A percentile compares a stretch with the other conserved stretches of the same genome.
Conservation (phyloP, 1,140 invertebrate species). For the Lepidurus couesii region DNA sequence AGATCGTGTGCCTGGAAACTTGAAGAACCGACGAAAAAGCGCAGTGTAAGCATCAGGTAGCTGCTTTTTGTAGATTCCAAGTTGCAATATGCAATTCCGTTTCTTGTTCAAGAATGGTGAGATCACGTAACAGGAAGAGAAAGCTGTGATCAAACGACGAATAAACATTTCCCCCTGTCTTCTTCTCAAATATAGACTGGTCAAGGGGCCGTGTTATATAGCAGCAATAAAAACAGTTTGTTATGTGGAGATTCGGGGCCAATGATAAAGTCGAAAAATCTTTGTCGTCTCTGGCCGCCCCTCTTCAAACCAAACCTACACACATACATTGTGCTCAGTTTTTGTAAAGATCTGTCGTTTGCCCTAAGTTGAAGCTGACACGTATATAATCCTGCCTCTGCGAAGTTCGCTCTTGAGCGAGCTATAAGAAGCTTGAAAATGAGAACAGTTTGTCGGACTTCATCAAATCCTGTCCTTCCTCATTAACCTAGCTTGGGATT, state of each 20-base stretch:
- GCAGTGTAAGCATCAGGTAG: background rate
- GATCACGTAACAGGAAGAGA: background rate
- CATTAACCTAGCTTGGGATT: conserved; percentile 5
- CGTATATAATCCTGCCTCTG: background rate
- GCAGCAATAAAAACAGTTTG: background rate
- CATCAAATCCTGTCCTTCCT: background rate
- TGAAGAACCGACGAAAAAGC: background rate
- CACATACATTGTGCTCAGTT: background rate
- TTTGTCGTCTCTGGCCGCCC: background rate
- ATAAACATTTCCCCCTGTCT: background rate
- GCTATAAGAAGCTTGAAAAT: background rate
- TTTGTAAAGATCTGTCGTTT: background rate
- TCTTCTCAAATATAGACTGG: background rate
- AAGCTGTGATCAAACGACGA: conserved; percentile 11
- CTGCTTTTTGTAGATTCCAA: background rate
- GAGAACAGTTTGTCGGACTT: background rate
- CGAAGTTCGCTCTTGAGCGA: conserved; percentile 1
- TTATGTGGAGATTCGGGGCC: background rate
- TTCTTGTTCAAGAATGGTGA: background rate
- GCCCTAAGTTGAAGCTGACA: conserved; percentile 3
- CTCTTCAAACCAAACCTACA: background rate
- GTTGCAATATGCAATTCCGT: background rate
- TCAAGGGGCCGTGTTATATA: background rate
- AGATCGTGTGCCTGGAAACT: background rate
- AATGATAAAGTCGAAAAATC: background rate